phyloP scores from a whole-genome alignment of 2,888 invertebrate species.

The Stenichneumon culpator region DNA sequence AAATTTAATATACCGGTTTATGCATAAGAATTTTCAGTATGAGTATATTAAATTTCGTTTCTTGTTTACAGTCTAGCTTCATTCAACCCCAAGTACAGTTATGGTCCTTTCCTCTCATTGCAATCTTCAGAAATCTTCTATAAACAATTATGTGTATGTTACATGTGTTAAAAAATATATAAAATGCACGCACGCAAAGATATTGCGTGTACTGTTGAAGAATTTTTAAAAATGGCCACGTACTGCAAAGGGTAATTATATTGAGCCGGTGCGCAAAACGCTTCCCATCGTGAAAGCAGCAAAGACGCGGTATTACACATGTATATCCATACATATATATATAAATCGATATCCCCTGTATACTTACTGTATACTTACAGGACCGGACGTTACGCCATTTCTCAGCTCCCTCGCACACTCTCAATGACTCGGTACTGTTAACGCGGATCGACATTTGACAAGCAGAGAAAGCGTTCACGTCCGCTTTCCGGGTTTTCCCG shows the following conservation, averaged over 20 bases:
- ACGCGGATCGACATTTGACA: conserved; percentile 66
- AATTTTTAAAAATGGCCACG: background rate
- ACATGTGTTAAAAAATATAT: background rate
- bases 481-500: conserved; percentile 74
- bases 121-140: background rate
- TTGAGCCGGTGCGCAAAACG: conserved; percentile 1
- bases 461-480: conserved; percentile 76
- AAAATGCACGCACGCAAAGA: background rate
- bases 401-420: conserved; percentile 46
- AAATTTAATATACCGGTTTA: too few species aligned
- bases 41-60: background rate
- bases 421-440: conserved; percentile 37
- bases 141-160: background rate
- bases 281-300: conserved; percentile 74
- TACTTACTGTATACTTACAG: conserved; percentile 36
- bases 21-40: background rate
- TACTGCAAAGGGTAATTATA: background rate
- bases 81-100: background rate
- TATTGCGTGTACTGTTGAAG: background rate
- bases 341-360: conserved; percentile 31
- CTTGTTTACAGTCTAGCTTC: background rate
- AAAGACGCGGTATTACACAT: background rate
- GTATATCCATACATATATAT: conserved; percentile 65
- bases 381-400: conserved; percentile 77
- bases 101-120: background rate